Evolutionary conservation across 2,797 vertebrate species (phyloP).

Genomic region (Lacerta agilis): DNA sequence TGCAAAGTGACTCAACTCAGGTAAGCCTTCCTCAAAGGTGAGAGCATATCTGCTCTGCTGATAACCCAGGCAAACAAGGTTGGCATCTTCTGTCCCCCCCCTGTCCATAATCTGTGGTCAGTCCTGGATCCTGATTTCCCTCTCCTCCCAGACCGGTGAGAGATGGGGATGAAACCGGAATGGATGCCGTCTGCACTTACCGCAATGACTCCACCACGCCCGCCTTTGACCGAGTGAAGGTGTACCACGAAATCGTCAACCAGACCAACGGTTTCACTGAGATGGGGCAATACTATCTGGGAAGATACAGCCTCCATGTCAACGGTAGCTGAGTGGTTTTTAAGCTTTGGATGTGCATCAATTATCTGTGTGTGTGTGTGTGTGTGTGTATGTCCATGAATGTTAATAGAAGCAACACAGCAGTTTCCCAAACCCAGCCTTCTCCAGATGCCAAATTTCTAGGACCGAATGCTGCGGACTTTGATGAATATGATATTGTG

Average conservation of each 20-base stretch:
- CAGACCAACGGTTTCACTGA: conserved; percentile 19
- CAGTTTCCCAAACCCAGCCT: no score
- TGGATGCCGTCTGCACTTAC: conserved; percentile 56
- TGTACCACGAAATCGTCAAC: conserved; percentile 8
- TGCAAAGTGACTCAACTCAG: conserved; percentile 44
- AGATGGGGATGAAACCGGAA: conserved; percentile 42
- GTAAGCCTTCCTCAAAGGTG: not conserved
- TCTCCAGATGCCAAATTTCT: no score
- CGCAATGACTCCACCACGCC: not conserved
- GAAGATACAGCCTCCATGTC: conserved; percentile 44
- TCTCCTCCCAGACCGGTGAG: conserved; percentile 47
- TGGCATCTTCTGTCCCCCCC: no score
- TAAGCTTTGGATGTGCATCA: no score
- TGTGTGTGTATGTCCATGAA: no score
- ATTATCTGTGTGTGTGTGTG: no score
- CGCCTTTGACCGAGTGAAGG: not conserved
- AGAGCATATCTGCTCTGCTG: no score
- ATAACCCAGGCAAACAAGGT: no score
- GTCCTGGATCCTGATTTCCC: not conserved
- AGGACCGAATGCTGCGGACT: no score
- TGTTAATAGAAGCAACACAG: no score
- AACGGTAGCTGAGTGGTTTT: conserved; percentile 29
- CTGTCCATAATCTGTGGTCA: no score
- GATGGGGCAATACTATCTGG: conserved; percentile 33
- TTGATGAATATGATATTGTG: no score